A percentile compares a stretch with the other conserved stretches of the same genome.
These are phyloP conservation scores for Ctenochaetus hawaiiensis DNA, from an alignment of 2,797 vertebrate genomes.

Conservation along the genomic window DNA sequence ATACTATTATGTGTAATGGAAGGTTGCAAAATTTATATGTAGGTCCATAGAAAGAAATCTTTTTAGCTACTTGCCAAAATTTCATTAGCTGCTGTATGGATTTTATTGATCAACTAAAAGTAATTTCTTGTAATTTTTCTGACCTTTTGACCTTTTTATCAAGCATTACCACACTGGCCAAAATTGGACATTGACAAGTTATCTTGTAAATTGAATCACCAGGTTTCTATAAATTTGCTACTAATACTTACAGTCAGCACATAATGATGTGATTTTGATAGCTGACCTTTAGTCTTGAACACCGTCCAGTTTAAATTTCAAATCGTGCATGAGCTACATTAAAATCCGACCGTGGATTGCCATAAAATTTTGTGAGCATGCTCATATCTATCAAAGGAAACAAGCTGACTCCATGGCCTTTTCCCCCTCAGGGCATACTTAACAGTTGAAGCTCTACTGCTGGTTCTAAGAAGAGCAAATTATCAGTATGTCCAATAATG, in stretches of 20 bases:
- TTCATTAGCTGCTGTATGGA: conserved; percentile 16
- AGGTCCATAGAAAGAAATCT: neutral
- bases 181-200: conserved; percentile 1
- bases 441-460: conserved; percentile 9
- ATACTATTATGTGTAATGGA: conserved; percentile 2
- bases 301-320: neutral
- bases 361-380: neutral
- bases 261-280: conserved; percentile 5
- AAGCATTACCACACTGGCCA: conserved; percentile 8
- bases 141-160: conserved; percentile 31
- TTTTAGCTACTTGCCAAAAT: neutral
- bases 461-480: conserved; percentile 8
- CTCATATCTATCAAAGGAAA: neutral
- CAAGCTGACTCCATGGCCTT: conserved; percentile 21
- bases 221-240: conserved; percentile 18
- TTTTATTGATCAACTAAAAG: conserved; percentile 28
- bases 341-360: neutral
- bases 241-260: neutral
- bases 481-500: conserved; percentile 4
- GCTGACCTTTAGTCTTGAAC: neutral
- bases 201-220: neutral
- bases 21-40: neutral
- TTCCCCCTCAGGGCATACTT: conserved; percentile 49
- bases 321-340: neutral
- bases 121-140: conserved; percentile 15